Evolutionary conservation across 2,113 vertebrate species (phyloP).

Genomic region (Holacanthus passer): DNA sequence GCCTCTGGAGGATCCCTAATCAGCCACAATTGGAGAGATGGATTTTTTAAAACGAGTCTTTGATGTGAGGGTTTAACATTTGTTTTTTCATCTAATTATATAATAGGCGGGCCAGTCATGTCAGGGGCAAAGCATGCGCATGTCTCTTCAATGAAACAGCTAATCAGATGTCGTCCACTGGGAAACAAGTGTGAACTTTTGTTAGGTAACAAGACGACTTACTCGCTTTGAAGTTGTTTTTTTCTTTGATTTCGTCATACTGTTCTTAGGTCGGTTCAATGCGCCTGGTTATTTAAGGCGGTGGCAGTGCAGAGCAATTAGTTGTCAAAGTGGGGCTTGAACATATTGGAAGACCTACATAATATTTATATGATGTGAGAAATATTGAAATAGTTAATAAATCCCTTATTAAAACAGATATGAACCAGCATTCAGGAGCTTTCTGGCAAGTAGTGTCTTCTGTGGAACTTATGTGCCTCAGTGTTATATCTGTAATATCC

Average conservation of each 20-base stretch:
- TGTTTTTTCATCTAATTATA: slow-evolving; percentile 74
- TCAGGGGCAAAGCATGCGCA: slow-evolving; percentile 39
- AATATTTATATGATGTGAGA: too few relatives aligned
- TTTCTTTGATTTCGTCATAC: slow-evolving; percentile 20
- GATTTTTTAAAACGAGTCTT: slow-evolving; percentile 77
- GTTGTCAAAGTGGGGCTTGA: neutral
- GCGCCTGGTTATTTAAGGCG: slow-evolving; percentile 24
- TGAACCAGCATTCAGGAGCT: too few relatives aligned
- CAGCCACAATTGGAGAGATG: slow-evolving; percentile 74
- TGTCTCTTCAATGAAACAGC: slow-evolving; percentile 45
- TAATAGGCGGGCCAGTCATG: slow-evolving; percentile 57
- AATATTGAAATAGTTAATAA: slow-evolving; percentile 1
- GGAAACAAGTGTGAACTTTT: slow-evolving; percentile 31
- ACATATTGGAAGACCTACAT: neutral
- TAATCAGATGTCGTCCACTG: slow-evolving; percentile 41
- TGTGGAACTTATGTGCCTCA: too few relatives aligned
- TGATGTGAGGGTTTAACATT: slow-evolving; percentile 76
- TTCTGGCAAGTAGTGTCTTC: too few relatives aligned
- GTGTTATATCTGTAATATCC: neutral
- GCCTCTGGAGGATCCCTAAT: slow-evolving; percentile 72
- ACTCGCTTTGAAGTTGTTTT: slow-evolving; percentile 37
- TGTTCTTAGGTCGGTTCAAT: neutral
- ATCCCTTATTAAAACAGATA: too few relatives aligned
- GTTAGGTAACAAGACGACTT: slow-evolving; percentile 19
- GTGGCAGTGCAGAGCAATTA: neutral